Evolutionary conservation across 2,113 vertebrate species (phyloP), one percentile per base, ranked within the genome.

Genomic region (Chamaea fasciata): DNA sequence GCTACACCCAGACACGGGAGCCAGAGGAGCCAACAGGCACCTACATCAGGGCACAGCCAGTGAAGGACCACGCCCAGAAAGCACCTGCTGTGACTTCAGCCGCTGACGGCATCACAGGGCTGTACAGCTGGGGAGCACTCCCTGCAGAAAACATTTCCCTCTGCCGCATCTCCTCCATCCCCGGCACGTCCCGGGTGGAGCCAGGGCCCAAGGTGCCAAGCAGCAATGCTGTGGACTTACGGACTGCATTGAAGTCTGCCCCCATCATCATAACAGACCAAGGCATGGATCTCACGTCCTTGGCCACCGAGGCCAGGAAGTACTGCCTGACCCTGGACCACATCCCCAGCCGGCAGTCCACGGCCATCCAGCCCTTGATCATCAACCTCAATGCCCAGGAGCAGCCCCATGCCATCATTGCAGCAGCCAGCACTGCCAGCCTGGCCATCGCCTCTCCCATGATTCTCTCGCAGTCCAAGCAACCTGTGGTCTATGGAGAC

Each of bases 241-340:
- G 99, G 88, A 98, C 99, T 0, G 98, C 98, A 6, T 62, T 98
- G 79, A 99, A 99, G 57, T 97, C 99, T 31, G 97, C 98, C 6
- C 99, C 99, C 87, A 98, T 99, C 96, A 99, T 99, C 91, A 99
- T 99, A 97, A 99, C 99, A 17, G 99, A 99, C 93, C 99, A 99
- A 85, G 99, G 99, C 39, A 99, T 99, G 99, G 99, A 99, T 96
- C 98, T 99, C 83, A 99, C 99, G 27, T 99, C 99, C 39, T 96
- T 99, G 87, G 99, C 99, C 13, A 97, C 98, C 2, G 99, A 99
- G 91, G 98, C 98, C 13, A 98, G 99, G 85, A 98, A 99, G 95
- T 99, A 99, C 26, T 99, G 99, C 83, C 94, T 99, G 83, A 98
- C 99, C 68, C 75, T 98, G 96, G 99, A 99, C 76, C 98, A 98